Evolutionary conservation across 2,113 vertebrate species (phyloP).

Genomic region (Hyla sarda): DNA sequence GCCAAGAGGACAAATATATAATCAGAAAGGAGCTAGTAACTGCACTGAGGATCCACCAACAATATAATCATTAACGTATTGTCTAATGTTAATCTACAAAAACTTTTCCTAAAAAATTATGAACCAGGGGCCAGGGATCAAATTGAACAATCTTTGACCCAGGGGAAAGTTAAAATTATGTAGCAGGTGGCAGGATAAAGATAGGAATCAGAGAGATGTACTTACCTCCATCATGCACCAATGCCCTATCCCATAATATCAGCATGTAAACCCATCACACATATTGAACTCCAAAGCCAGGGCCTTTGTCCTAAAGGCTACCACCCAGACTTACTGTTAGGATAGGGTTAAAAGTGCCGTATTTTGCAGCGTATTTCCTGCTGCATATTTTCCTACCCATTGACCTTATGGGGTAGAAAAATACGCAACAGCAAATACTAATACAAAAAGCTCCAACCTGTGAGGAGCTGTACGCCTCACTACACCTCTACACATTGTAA

Average conservation of each 20-base stretch:
- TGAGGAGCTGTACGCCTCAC: no score
- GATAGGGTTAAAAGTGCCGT: no score
- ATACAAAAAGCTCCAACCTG: no score
- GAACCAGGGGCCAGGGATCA: background rate
- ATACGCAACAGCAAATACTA: no score
- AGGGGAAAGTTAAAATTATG: background rate
- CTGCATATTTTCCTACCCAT: no score
- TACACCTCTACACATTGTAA: no score
- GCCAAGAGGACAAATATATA: background rate
- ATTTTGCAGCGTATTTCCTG: no score
- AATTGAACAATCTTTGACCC: background rate
- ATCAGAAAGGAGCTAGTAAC: background rate
- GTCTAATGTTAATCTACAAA: background rate
- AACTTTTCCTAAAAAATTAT: background rate
- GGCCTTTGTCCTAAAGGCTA: background rate
- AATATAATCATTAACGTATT: background rate
- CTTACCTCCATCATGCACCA: no score
- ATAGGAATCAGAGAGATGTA: no score
- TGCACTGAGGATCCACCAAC: background rate
- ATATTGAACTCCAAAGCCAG: background rate
- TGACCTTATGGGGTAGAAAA: no score
- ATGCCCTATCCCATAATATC: background rate
- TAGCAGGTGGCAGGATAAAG: background rate
- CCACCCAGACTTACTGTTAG: no score
- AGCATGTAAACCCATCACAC: background rate